phyloP scores from a whole-genome alignment of 2,113 vertebrate genomes.

The Leptodactylus fuscus region DNA sequence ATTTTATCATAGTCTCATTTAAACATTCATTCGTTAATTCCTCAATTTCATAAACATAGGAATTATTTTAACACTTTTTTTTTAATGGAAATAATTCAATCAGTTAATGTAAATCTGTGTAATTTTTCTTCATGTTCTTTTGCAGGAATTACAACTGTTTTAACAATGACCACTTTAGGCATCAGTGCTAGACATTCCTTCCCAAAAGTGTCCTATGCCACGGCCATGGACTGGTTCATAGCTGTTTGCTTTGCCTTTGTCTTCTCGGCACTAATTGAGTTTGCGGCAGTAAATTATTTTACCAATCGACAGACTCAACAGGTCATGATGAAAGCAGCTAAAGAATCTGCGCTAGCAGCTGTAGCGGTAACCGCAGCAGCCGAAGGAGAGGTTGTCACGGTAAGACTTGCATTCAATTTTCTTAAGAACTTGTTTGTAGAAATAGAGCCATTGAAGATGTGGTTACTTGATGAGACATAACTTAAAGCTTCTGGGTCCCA shows the following conservation, averaged over 20 bases:
- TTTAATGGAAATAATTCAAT: too few species aligned
- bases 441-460: background rate
- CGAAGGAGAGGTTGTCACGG: constrained; percentile 39
- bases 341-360: constrained; percentile 61
- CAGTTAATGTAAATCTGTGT: too few species aligned
- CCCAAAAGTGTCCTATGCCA: constrained; percentile 98
- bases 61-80: too few species aligned
- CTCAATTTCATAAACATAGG: too few species aligned
- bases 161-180: constrained; percentile 97
- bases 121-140: constrained; percentile 62
- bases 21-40: too few species aligned
- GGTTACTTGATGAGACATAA: too few species aligned
- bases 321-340: constrained; percentile 87
- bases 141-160: constrained; percentile 95
- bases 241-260: constrained; percentile 98
- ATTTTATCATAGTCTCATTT: too few species aligned
- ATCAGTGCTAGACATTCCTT: constrained; percentile 98
- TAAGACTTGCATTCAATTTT: background rate
- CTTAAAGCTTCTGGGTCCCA: too few species aligned
- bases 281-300: constrained; percentile 98
- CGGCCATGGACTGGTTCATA: constrained; percentile 99
- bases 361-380: background rate
- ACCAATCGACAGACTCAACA: constrained; percentile 89
- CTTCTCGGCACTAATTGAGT: constrained; percentile 98
- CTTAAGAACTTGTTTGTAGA: background rate